Percentiles rank a stretch among this genome's conserved stretches.
Evolutionary conservation across 2,797 vertebrate species (phyloP).

Genomic region (Tokudaia tokunoshimensis): DNA sequence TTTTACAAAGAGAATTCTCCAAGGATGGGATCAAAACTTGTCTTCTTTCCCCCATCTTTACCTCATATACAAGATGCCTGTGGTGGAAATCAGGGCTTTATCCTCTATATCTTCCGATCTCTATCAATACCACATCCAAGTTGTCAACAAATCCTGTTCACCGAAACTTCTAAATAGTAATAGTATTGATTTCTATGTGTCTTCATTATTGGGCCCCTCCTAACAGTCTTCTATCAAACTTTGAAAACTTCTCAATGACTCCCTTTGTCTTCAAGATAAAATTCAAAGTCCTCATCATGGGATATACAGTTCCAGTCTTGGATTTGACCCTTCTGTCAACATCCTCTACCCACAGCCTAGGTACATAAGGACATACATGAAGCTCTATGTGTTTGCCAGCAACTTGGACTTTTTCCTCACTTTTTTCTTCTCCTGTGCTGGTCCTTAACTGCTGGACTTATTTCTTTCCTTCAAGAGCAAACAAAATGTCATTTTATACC

Average conservation of each 20-base stretch:
- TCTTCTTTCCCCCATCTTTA: neutral
- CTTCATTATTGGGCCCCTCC: neutral
- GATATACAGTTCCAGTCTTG: neutral
- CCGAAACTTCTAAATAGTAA: neutral
- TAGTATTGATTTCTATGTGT: too few relatives aligned
- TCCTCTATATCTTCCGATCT: neutral
- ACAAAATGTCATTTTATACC: neutral
- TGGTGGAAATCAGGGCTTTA: neutral
- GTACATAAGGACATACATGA: neutral
- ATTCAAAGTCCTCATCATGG: neutral
- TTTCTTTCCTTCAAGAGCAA: conserved; percentile 33
- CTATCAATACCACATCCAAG: too few relatives aligned
- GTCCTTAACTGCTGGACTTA: neutral
- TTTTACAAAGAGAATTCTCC: neutral
- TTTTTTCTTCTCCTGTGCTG: neutral
- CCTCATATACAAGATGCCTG: neutral
- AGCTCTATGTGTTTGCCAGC: neutral
- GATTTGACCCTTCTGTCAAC: neutral
- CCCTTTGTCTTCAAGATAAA: conserved; percentile 21
- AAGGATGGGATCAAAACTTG: neutral
- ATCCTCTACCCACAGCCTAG: too few relatives aligned
- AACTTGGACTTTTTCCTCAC: neutral
- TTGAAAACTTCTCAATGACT: neutral
- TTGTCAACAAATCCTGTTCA: neutral
- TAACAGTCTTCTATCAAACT: neutral